phyloP scores from a whole-genome alignment of 92 coral and sea anemone species.

The Pocillopora grandis region DNA sequence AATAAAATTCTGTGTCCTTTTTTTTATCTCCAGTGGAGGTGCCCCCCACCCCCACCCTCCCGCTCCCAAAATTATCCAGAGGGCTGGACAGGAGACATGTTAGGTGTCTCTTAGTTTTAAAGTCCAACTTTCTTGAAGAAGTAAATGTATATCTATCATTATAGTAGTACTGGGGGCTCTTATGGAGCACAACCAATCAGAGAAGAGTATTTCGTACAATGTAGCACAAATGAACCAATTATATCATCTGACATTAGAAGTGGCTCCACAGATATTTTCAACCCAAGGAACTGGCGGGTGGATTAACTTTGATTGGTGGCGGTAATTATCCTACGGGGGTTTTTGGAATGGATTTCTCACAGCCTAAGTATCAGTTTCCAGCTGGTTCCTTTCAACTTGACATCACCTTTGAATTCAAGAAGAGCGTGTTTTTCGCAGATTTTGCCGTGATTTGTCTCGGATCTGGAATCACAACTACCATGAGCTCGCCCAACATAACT shows the following conservation, averaged over 20 bases:
- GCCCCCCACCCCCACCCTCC: too few relatives aligned
- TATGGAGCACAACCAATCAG: too few relatives aligned
- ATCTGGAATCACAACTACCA: constrained; percentile 17
- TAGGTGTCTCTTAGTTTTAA: too few relatives aligned
- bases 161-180: too few relatives aligned
- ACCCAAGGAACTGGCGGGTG: constrained; percentile 63
- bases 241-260: neutral
- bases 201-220: neutral
- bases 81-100: too few relatives aligned
- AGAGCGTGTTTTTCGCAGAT: constrained; percentile 46
- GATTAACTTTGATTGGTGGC: constrained; percentile 41
- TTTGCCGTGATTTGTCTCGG: constrained; percentile 42
- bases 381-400: neutral
- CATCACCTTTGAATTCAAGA: constrained; percentile 36
- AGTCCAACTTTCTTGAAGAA: too few relatives aligned
- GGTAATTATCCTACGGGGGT: constrained; percentile 42
- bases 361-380: constrained; percentile 40
- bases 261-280: constrained; percentile 39
- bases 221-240: neutral
- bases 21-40: too few relatives aligned
- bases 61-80: too few relatives aligned
- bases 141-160: too few relatives aligned
- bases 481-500: constrained; percentile 16
- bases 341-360: constrained; percentile 59
- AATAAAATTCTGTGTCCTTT: too few relatives aligned